Evolutionary conservation across 53 echinoderm and acorn worm genomes (phyloP).

Genomic region (Pentamera pediparva): DNA sequence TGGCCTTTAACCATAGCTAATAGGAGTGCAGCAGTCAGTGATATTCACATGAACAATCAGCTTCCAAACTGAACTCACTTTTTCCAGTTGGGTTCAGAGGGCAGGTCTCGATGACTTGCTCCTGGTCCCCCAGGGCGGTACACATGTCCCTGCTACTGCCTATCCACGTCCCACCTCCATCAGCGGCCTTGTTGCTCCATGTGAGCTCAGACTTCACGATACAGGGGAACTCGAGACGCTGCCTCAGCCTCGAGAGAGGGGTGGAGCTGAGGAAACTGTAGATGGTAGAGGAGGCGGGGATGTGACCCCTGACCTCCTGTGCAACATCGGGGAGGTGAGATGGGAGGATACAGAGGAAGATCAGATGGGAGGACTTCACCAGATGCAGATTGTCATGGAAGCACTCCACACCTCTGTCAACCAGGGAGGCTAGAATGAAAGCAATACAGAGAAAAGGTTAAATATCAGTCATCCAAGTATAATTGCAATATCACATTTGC

Average conservation of each 20-base stretch:
- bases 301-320: constrained; percentile 56
- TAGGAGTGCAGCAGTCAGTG: no score
- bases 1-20: no score
- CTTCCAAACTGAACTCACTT: no score
- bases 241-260: constrained; percentile 61
- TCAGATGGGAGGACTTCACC: constrained; percentile 56
- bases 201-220: constrained; percentile 75
- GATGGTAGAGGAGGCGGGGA: constrained; percentile 55
- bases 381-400: constrained; percentile 65
- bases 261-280: constrained; percentile 86
- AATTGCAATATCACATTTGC: no score
- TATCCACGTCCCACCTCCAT: constrained; percentile 46
- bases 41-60: no score
- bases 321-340: constrained; percentile 80
- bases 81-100: constrained; percentile 42
- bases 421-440: constrained; percentile 35
- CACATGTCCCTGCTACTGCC: constrained; percentile 71
- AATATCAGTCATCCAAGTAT: no score
- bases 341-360: constrained; percentile 87
- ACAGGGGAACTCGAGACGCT: constrained; percentile 22
- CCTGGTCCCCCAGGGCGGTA: constrained; percentile 65
- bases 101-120: constrained; percentile 85
- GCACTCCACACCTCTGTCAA: constrained; percentile 68
- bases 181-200: constrained; percentile 42
- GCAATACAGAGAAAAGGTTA: not conserved